Evolutionary conservation across 2,888 invertebrate genomes (phyloP).

Genomic region (Petrolisthes cinctipes): DNA sequence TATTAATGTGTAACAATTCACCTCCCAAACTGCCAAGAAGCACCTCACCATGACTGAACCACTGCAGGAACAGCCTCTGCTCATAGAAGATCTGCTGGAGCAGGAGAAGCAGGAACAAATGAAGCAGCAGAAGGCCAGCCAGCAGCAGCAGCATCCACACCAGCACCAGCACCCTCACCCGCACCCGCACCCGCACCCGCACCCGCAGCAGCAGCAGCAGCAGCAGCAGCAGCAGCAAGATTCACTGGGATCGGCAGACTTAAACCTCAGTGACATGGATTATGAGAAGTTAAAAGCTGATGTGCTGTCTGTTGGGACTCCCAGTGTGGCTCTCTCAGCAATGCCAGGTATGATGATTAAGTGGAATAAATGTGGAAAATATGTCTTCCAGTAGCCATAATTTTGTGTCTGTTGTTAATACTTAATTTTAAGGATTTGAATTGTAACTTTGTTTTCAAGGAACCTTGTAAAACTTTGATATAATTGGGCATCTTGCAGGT

Average conservation of each 20-base stretch:
- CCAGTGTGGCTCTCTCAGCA: constrained; percentile 68
- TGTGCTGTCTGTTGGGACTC: constrained; percentile 73
- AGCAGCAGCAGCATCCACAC: constrained; percentile 67
- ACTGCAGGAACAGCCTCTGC: constrained; percentile 62
- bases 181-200: constrained; percentile 71
- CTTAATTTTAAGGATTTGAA: not conserved
- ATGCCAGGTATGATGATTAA: constrained; percentile 63
- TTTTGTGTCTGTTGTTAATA: not conserved
- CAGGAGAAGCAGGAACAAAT: constrained; percentile 93
- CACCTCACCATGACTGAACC: constrained; percentile 6
- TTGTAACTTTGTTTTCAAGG: not conserved
- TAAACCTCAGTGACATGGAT: constrained; percentile 72
- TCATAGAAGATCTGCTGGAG: constrained; percentile 80
- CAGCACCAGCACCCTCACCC: constrained; percentile 29
- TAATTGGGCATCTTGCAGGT: not conserved
- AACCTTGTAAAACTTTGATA: no score
- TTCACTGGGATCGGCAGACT: constrained; percentile 68
- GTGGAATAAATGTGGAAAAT: no score
- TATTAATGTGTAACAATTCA: no score
- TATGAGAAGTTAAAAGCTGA: constrained; percentile 79
- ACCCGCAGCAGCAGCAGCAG: constrained; percentile 67
- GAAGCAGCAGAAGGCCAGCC: constrained; percentile 73
- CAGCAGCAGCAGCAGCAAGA: constrained; percentile 67
- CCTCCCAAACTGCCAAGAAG: not conserved
- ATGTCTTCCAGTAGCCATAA: not conserved